Base-by-base conservation (phyloP, 2,888 invertebrate genomes). In the Exephanes ischioxanthus region DNA sequence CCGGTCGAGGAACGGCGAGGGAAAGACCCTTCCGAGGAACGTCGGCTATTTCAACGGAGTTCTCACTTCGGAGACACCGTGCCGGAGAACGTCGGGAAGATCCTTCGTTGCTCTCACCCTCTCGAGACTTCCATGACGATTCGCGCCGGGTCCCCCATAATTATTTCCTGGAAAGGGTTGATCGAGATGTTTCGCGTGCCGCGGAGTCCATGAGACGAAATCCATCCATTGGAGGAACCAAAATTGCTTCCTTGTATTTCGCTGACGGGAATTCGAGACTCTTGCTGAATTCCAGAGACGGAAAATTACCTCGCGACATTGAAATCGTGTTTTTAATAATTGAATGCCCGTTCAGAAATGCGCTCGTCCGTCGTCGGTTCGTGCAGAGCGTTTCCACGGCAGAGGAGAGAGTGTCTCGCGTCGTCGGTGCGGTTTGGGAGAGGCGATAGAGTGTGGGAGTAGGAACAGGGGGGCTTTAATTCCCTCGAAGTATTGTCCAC, bases 401-500 rank as follows among this genome's bases (percentile, higher is more conserved):
- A 77, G 67, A 61, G 37, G 73, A 55, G 33, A 66, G 22, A 76
- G 14, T 53, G 55, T 53, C 53, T 66, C 66, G 63, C 76, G 76
- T 76, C 76, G 81, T 75, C 81, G 53, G 67, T 70, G 75, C 48
- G 53, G 53, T 30, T 71, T 16, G 58, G 63, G 72, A 63, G 45
- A 73, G 53, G 55, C 71, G 76, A 66, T 75, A 63, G 58, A 73
- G 51, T 76, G 67, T 76, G 48, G 41, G 41, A 58, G 58, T 70
- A 63, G 67, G 75, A 48, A 37, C 9, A 51, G 77, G 81, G 83
- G 89, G 89, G 86, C 90, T 91, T 92, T 91, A 92, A 92, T 92
- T 92, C 91, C 91, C 91, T 90, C 88, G 90, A 91, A 92, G 90
- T 91, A 92, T 92, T 92, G 92, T 93, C 90, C 90, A 90, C 92